phyloP scores from a whole-genome alignment of 2,113 vertebrate genomes.

The Nerophis lumbriciformis region DNA sequence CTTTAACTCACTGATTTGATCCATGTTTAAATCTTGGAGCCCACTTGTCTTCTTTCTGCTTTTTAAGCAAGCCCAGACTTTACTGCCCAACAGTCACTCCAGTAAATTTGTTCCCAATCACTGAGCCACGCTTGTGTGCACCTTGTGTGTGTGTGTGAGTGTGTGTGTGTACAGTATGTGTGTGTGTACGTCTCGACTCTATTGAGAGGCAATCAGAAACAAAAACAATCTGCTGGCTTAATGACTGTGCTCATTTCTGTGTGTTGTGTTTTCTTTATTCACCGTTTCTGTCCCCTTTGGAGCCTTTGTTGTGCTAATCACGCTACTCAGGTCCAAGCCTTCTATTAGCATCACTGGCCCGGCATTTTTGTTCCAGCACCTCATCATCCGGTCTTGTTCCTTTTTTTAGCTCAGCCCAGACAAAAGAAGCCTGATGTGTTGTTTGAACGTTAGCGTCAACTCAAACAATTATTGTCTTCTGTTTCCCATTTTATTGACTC shows the following conservation, averaged over 20 bases:
- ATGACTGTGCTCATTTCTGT: background rate
- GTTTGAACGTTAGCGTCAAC: background rate
- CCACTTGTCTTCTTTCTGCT: no score
- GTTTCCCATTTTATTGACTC: no score
- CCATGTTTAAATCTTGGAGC: background rate
- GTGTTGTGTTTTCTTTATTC: slow-evolving; percentile 16
- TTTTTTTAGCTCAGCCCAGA: background rate
- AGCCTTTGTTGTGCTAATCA: slow-evolving; percentile 47
- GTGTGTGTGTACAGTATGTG: background rate
- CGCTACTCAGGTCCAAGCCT: slow-evolving; percentile 4
- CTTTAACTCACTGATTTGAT: background rate
- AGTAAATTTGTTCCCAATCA: background rate
- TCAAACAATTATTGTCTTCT: background rate
- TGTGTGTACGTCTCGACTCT: background rate
- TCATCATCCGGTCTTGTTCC: slow-evolving; percentile 7
- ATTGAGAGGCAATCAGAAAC: background rate
- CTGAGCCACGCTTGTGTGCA: background rate
- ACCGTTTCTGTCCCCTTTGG: slow-evolving; percentile 18
- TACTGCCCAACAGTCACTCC: background rate
- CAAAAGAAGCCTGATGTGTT: background rate
- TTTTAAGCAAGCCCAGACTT: no score
- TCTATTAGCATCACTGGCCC: slow-evolving; percentile 13
- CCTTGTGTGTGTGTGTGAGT: background rate
- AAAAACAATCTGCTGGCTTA: background rate
- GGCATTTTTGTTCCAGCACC: slow-evolving; percentile 12